Evolutionary conservation across 2,888 invertebrate species (phyloP), one percentile per base, ranked within the genome.

Genomic region (Andrena bucephala): DNA sequence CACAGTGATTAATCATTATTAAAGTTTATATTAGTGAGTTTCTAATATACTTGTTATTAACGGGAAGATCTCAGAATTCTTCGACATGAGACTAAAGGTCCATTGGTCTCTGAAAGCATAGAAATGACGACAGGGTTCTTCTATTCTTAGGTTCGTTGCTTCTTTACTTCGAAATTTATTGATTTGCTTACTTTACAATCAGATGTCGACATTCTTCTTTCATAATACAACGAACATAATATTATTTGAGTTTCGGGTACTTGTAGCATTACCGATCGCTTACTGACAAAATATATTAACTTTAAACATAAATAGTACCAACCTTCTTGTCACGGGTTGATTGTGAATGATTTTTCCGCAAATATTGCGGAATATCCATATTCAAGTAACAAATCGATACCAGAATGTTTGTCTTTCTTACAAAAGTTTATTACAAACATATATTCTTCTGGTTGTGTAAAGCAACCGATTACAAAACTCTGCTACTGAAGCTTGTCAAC

Each of bases 381-480:
- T 16, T n/a, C 62, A 52, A 33, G 54, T 20, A n/a, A 74, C 29
- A 73, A 73, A 62, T 63, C 16, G 8, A 13, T 54, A 71, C 27
- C 67, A 31, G 16, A 75, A 65, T 20, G 33, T 65, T 59, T 52
- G 7, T 66, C 24, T 59, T 69, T 50, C 3, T 20, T 74, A 72
- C 33, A 83, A 65, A 83, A 36, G 10, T 76, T 69, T 71, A 77
- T 76, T 80, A 67, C 0, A 67, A 62, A 57, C 48, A 54, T 24
- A 54, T 60, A 50, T 36, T 4, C 52, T 36, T n/a, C 16, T 69
- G 79, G 69, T 79, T 52, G 65, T 84, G 50, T 83, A 84, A 75
- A 79, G 57, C 79, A 79, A 84, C 76, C 84, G 54, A n/a, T 8
- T 72, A 75, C 57, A 72, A 76, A 67, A 79, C 33, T 31, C 29